Evolutionary conservation across 2,113 vertebrate genomes (phyloP).

Genomic region (Etia nguti): DNA sequence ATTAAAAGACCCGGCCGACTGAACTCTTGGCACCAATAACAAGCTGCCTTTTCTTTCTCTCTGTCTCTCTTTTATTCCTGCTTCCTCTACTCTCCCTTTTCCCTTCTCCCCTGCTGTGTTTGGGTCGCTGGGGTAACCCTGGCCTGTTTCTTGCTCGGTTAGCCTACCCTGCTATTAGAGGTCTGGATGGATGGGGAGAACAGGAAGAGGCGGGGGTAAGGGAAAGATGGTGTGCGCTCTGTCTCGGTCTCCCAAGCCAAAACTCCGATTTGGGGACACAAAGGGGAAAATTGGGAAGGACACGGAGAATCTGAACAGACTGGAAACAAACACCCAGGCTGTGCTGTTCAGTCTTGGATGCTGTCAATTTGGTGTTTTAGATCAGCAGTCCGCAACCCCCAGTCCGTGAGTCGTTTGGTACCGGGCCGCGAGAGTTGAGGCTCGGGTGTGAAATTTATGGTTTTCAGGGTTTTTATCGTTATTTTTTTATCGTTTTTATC

Average conservation of each 20-base stretch:
- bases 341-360: not conserved
- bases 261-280: constrained; percentile 32
- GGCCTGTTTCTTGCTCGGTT: constrained; percentile 55
- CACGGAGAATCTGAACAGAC: not conserved
- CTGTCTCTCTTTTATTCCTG: not conserved
- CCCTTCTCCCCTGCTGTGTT: constrained; percentile 42
- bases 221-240: constrained; percentile 12
- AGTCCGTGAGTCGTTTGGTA: too few species aligned
- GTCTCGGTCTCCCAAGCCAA: not conserved
- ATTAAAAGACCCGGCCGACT: constrained; percentile 17
- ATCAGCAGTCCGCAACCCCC: too few species aligned
- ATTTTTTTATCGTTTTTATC: too few species aligned
- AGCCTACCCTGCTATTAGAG: constrained; percentile 72
- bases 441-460: too few species aligned
- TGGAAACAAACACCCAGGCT: constrained; percentile 20
- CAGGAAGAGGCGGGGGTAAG: constrained; percentile 31
- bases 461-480: too few species aligned
- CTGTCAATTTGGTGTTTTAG: not conserved
- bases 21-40: constrained; percentile 47
- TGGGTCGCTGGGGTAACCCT: constrained; percentile 66
- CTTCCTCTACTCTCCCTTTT: not conserved
- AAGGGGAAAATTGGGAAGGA: not conserved
- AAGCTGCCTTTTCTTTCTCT: constrained; percentile 28
- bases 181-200: constrained; percentile 57
- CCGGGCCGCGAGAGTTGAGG: too few species aligned